Base-by-base conservation (phyloP, 2,113 vertebrate species). In the Nanger granti region DNA sequence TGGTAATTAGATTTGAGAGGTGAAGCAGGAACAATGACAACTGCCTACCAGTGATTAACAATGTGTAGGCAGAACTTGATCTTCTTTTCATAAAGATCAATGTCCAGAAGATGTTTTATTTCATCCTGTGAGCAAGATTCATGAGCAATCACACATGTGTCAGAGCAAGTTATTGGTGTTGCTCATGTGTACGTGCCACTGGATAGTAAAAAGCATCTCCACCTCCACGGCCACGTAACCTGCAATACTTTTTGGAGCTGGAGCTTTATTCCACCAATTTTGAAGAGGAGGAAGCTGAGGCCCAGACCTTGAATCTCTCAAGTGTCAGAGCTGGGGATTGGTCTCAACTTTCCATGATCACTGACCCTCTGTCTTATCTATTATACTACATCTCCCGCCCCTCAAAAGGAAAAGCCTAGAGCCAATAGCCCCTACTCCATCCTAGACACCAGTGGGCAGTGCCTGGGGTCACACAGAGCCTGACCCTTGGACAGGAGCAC, bases 161-260 rank as follows among this genome's bases (percentile, higher is more conserved):
- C n/a, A 37, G 55, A 84, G 79, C 10, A 14, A 59, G 85, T 64
- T 52, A 5, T 34, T 59, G 49, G 44, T 9, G 2, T 83, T 41
- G 64, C 17, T 49, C 3, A 0, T 9, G n/a, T 86, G 60, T 28
- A 17, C 15, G 4, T 1, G 3, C 54, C 26, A 13, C n/a, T 15
- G 11, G 41, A 54, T 47, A 24, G 9, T 55, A 24, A 41, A 52
- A 47, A 49, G 44, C 2, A 1, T 41, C 9, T 41, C 31, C 3
- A 1, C 14, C 1, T 5, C 41, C 57, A 11, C 4, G 0, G 37
- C 79, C 44, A 1, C 1, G 0, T 18, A 28, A 57, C 59, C 87
- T 91, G 0, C 12, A 8, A 3, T 34, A 44, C 44, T 34, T 8
- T 52, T 66, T 11, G 18, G 37, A 49, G 59, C 41, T 1, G 52